These are phyloP conservation scores for Andrena hattorfiana DNA, from an alignment of 2,888 invertebrate species.

Conservation along the genomic window DNA sequence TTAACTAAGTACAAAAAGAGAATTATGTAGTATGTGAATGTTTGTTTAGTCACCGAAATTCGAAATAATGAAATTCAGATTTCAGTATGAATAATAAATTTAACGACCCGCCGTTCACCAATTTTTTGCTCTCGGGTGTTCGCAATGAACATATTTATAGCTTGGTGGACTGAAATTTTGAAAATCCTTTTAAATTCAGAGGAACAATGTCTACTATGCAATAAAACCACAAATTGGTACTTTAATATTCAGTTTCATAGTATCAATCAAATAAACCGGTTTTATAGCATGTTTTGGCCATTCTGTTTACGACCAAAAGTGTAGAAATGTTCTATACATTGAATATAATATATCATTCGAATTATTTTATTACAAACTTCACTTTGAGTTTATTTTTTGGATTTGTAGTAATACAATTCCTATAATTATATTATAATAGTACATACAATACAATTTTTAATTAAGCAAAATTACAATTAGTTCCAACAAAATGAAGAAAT, in stretches of 20 bases:
- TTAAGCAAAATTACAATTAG: too few species aligned
- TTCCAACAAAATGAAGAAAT: too few species aligned
- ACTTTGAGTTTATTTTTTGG: too few species aligned
- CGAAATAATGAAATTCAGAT: not conserved
- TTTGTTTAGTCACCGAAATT: not conserved
- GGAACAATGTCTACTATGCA: not conserved
- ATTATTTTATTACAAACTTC: too few species aligned
- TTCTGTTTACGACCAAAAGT: not conserved
- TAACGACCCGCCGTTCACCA: not conserved
- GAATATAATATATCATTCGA: not conserved
- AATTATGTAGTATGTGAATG: too few species aligned
- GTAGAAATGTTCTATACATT: not conserved
- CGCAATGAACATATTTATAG: not conserved
- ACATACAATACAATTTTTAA: too few species aligned
- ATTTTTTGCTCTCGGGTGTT: not conserved
- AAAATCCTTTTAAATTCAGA: not conserved
- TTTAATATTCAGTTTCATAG: not conserved
- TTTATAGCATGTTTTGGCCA: not conserved
- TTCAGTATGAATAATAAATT: not conserved
- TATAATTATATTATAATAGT: too few species aligned
- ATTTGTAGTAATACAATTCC: too few species aligned
- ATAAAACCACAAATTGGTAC: not conserved
- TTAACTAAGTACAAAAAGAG: too few species aligned
- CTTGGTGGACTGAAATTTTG: not conserved
- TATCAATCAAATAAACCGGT: not conserved